These are phyloP conservation scores for Acleris cristana DNA, from an alignment of 2,888 invertebrate species.

Conservation along the genomic window DNA sequence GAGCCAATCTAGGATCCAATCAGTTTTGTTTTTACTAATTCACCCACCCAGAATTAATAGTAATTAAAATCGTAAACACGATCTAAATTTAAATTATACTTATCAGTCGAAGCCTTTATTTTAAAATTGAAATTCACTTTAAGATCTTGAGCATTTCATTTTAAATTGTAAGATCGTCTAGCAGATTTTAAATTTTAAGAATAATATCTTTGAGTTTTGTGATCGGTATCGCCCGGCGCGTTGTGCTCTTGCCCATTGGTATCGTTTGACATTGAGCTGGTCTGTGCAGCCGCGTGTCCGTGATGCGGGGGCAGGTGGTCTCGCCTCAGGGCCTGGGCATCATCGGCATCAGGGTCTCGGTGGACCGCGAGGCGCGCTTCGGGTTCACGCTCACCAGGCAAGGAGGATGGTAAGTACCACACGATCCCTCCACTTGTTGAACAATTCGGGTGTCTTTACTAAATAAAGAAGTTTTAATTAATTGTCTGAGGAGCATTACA, in stretches of 20 bases:
- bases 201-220: slow-evolving; percentile 40
- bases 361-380: slow-evolving; percentile 96
- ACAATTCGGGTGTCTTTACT: not conserved
- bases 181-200: slow-evolving; percentile 1
- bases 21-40: slow-evolving; percentile 6
- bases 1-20: not conserved
- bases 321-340: slow-evolving; percentile 97
- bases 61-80: slow-evolving; percentile 5
- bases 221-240: slow-evolving; percentile 61
- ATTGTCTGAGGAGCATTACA: no score
- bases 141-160: no score
- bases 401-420: slow-evolving; percentile 94
- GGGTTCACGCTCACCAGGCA: slow-evolving; percentile 97
- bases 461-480: no score
- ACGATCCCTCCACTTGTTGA: not conserved
- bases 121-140: no score
- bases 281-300: slow-evolving; percentile 96
- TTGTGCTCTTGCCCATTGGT: slow-evolving; percentile 51
- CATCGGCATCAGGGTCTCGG: slow-evolving; percentile 98
- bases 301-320: slow-evolving; percentile 98
- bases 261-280: slow-evolving; percentile 63
- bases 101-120: no score
- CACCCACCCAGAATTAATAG: slow-evolving; percentile 4
- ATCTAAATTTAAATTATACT: slow-evolving; percentile 5
- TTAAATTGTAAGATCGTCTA: not conserved